Percentiles rank a stretch among this genome's conserved stretches.
These are phyloP conservation scores for Aporophyla nigra DNA, from an alignment of 2,888 invertebrate genomes.

Conservation along the genomic window DNA sequence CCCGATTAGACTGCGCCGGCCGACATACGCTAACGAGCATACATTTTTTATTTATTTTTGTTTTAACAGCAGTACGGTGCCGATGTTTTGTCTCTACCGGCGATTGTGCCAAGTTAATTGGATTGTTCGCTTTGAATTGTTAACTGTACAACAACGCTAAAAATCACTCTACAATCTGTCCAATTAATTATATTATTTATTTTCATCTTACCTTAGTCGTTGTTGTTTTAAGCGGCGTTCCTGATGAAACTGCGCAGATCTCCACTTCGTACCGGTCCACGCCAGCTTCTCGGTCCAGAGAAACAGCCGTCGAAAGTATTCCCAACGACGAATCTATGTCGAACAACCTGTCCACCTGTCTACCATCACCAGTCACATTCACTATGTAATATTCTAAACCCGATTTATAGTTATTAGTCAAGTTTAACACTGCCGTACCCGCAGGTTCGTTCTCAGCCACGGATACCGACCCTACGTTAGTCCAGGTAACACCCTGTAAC, in stretches of 20 bases:
- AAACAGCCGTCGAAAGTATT: slow-evolving; percentile 95
- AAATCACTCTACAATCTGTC: slow-evolving; percentile 68
- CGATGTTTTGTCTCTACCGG: slow-evolving; percentile 87
- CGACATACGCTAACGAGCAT: slow-evolving; percentile 89
- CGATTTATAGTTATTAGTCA: slow-evolving; percentile 93
- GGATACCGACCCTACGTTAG: slow-evolving; percentile 93
- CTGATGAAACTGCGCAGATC: slow-evolving; percentile 95
- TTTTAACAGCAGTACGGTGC: slow-evolving; percentile 85
- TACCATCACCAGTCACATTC: slow-evolving; percentile 94
- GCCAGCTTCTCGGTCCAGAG: slow-evolving; percentile 96
- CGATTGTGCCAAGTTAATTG: slow-evolving; percentile 87
- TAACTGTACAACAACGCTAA: slow-evolving; percentile 72
- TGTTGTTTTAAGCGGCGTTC: slow-evolving; percentile 93
- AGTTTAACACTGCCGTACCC: slow-evolving; percentile 96
- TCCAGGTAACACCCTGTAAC: slow-evolving; percentile 91
- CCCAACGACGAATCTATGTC: slow-evolving; percentile 97
- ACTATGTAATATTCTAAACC: slow-evolving; percentile 97
- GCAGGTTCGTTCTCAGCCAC: slow-evolving; percentile 97
- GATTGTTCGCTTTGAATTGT: slow-evolving; percentile 79
- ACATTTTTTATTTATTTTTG: slow-evolving; percentile 86
- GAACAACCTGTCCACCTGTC: slow-evolving; percentile 96
- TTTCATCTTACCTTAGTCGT: slow-evolving; percentile 94
- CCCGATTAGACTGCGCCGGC: slow-evolving; percentile 87
- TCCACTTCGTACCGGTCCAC: slow-evolving; percentile 96
- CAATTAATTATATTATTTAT: slow-evolving; percentile 67